Percentiles rank a stretch among this genome's conserved stretches.
phyloP scores from a whole-genome alignment of 2,113 vertebrate species.

The Equus quagga region DNA sequence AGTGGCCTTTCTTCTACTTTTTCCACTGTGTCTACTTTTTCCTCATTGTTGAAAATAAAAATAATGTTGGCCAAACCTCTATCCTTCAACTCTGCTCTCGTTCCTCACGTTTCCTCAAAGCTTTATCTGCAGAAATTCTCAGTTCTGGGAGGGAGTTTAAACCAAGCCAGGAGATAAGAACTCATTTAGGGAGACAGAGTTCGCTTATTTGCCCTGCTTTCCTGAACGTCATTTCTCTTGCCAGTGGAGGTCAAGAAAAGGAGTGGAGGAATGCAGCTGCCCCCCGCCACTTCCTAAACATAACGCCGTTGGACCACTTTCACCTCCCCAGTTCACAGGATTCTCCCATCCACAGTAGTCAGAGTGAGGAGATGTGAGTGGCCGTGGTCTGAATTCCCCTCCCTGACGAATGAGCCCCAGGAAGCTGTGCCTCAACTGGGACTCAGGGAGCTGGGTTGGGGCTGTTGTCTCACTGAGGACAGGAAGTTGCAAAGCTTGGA shows the following conservation, averaged over 20 bases:
- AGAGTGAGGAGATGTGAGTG: neutral
- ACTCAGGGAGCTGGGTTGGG: neutral
- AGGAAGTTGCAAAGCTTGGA: neutral
- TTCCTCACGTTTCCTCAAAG: neutral
- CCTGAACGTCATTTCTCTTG: neutral
- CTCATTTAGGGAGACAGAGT: neutral
- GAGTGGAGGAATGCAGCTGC: no score
- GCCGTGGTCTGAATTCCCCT: neutral
- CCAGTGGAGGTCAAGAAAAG: neutral
- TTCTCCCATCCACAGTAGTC: neutral
- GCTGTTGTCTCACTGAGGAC: neutral
- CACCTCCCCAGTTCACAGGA: neutral
- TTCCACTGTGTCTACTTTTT: neutral
- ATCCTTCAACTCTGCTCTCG: neutral
- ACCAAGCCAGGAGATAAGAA: neutral
- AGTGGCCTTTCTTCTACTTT: no score
- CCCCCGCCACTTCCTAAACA: accelerated
- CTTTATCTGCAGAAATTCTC: neutral
- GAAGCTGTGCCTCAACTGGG: neutral
- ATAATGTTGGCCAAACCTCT: neutral
- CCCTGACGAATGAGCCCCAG: neutral
- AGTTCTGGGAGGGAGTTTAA: neutral
- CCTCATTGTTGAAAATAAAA: neutral
- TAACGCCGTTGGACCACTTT: accelerated
- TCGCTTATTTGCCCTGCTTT: neutral